Evolutionary conservation across 1,140 invertebrate genomes (phyloP).

Genomic region (Meloidogyne floridensis): DNA sequence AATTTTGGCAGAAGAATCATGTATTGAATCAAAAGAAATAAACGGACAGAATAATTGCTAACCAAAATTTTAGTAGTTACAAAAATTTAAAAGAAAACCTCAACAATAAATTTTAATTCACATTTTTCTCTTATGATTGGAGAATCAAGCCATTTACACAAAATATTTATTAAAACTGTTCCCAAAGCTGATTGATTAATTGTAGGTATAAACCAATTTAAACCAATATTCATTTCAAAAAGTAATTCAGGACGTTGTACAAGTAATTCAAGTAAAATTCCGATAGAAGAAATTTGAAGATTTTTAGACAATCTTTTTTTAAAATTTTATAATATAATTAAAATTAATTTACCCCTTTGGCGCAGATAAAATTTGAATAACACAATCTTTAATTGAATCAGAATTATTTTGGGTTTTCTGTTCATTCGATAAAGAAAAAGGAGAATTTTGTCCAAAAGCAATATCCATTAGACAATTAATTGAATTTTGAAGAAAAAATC

Average conservation of each 20-base stretch:
- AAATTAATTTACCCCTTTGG: not conserved
- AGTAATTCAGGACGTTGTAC: slow-evolving; percentile 1
- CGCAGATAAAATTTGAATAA: not conserved
- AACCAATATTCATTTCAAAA: not conserved
- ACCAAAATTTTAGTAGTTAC: not conserved
- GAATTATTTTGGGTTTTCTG: not conserved
- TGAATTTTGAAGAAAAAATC: not conserved
- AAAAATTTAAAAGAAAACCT: not conserved
- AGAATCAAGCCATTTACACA: not conserved
- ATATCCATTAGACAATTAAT: not conserved
- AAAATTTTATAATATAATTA: not conserved
- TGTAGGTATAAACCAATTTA: not conserved
- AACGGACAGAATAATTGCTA: not conserved
- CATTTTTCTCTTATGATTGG: not conserved
- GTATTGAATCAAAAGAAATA: not conserved
- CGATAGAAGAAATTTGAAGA: not conserved
- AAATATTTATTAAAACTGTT: slow-evolving; percentile 2
- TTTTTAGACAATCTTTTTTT: not conserved
- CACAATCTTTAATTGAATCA: not conserved
- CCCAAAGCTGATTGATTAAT: not conserved
- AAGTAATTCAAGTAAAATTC: slow-evolving; percentile 5
- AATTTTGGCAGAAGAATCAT: not conserved
- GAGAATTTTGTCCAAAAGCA: not conserved
- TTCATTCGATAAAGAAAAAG: not conserved
- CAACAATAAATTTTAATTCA: not conserved